Evolutionary conservation across 2,113 vertebrate genomes (phyloP).

Genomic region (Sialia sialis): DNA sequence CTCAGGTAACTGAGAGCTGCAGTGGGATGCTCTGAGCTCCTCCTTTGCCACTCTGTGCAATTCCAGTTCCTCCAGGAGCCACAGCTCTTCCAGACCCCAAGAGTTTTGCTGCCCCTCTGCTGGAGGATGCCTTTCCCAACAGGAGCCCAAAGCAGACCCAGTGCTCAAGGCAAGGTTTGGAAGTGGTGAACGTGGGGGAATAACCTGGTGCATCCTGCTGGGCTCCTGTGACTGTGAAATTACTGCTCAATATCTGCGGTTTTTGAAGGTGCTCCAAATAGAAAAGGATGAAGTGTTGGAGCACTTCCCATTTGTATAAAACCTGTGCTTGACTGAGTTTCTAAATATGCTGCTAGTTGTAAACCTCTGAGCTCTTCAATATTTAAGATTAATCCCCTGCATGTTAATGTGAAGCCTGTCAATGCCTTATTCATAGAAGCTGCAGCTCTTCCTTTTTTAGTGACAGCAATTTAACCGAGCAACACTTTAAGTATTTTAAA

Average conservation of each 20-base stretch:
- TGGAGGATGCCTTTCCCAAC: neutral
- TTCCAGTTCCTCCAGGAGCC: neutral
- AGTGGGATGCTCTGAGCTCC: neutral
- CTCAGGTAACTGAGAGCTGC: neutral
- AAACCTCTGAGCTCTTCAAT: neutral
- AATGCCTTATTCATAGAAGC: neutral
- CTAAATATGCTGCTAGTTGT: neutral
- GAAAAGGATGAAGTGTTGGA: neutral
- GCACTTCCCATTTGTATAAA: neutral
- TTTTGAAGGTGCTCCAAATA: neutral
- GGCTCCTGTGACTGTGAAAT: neutral
- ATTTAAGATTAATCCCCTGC: neutral
- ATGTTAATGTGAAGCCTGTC: neutral
- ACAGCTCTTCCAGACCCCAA: accelerated
- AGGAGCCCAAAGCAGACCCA: neutral
- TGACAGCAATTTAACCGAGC: neutral
- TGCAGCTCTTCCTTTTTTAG: neutral
- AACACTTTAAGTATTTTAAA: neutral
- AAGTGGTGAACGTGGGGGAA: neutral
- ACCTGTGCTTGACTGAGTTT: neutral
- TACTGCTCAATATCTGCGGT: neutral
- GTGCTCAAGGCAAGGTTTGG: neutral
- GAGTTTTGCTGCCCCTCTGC: neutral
- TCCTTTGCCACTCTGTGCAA: neutral
- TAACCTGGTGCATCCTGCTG: neutral